A percentile compares a stretch with the other conserved stretches of the same genome.
phyloP scores from a whole-genome alignment of 2,888 invertebrate genomes.

The Stenotaenia linearis region DNA sequence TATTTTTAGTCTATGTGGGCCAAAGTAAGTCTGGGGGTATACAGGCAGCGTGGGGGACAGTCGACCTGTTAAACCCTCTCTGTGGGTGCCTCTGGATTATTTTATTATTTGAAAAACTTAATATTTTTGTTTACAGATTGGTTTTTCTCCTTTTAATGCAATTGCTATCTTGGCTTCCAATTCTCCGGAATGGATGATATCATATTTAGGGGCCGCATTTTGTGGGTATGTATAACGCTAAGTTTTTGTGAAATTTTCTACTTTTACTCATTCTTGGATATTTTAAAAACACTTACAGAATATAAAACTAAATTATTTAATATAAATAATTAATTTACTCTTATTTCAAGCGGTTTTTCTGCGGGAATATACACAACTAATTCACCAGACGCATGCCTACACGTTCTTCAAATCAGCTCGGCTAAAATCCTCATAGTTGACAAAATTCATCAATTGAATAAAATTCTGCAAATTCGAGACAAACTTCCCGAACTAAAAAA shows the following conservation, averaged over 20 bases:
- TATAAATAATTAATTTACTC: background rate
- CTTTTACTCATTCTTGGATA: too few species aligned
- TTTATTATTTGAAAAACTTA: too few species aligned
- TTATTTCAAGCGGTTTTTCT: background rate
- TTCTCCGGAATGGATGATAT: background rate
- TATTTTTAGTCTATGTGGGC: too few species aligned
- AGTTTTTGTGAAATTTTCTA: too few species aligned
- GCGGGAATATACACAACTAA: background rate
- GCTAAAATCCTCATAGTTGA: background rate
- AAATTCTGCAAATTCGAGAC: background rate
- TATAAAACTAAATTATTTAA: too few species aligned
- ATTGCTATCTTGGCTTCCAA: background rate
- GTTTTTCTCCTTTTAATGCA: background rate
- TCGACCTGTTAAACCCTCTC: too few species aligned
- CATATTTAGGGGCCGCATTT: background rate
- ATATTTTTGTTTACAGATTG: too few species aligned
- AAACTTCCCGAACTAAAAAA: background rate
- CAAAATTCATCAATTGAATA: background rate
- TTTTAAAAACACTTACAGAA: too few species aligned
- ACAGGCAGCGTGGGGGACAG: too few species aligned
- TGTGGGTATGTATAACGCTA: background rate
- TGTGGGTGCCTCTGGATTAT: too few species aligned
- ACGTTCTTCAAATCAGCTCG: background rate
- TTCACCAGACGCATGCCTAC: background rate
- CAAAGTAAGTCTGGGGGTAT: too few species aligned